Evolutionary conservation across 2,797 vertebrate genomes (phyloP).

Genomic region (Iguana delicatissima): DNA sequence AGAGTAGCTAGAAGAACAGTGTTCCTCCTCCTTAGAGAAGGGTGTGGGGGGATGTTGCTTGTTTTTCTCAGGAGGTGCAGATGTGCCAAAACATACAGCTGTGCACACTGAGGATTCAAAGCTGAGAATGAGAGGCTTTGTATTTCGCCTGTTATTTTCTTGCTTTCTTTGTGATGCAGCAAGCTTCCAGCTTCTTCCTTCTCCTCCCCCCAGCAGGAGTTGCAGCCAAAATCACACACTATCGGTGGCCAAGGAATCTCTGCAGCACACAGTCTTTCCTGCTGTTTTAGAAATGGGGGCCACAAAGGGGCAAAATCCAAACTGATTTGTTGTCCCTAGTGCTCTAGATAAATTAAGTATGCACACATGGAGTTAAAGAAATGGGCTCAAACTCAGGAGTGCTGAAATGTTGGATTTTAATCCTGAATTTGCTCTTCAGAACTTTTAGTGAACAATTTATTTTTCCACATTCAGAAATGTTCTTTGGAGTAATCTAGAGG

Average conservation of each 20-base stretch:
- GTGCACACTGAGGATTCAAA: conserved; percentile 36
- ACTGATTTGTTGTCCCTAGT: not conserved
- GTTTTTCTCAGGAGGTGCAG: conserved; percentile 44
- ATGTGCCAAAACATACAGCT: conserved; percentile 51
- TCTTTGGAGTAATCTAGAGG: not conserved
- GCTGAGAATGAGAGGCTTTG: conserved; percentile 47
- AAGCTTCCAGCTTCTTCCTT: conserved; percentile 33
- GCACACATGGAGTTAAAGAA: not conserved
- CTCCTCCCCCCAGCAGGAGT: conserved; percentile 17
- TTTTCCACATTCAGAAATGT: not conserved
- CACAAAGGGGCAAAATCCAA: conserved; percentile 15
- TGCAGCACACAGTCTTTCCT: conserved; percentile 43
- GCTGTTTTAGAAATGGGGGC: conserved; percentile 32
- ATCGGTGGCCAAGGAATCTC: conserved; percentile 57
- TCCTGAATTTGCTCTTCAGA: conserved; percentile 4
- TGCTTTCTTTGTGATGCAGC: conserved; percentile 37
- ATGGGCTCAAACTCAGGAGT: not conserved
- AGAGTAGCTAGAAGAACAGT: conserved; percentile 3
- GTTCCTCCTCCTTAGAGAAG: conserved; percentile 26
- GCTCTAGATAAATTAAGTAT: not conserved
- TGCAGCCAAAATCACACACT: conserved; percentile 49
- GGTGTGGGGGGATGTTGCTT: conserved; percentile 26
- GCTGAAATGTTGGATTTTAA: conserved; percentile 7
- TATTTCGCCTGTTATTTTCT: conserved; percentile 34
- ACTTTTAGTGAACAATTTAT: not conserved